phyloP scores from a whole-genome alignment of 1,140 invertebrate species.

The Aphis gossypii region DNA sequence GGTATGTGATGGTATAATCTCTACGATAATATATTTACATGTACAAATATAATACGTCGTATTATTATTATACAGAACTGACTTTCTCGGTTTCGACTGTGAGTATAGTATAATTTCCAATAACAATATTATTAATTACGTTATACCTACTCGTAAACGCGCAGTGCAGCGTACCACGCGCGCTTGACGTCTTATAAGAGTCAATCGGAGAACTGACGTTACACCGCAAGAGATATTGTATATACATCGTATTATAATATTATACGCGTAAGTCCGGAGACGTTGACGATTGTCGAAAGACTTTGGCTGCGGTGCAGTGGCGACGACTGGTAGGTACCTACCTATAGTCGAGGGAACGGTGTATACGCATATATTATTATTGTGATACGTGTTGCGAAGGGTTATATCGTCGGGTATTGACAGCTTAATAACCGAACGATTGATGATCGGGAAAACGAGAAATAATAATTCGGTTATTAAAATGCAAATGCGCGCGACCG shows the following conservation, averaged over 20 bases:
- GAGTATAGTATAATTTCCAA: too few relatives aligned
- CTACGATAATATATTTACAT: too few relatives aligned
- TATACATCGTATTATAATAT: not conserved
- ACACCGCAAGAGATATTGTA: not conserved
- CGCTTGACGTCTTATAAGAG: too few relatives aligned
- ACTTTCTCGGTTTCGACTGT: too few relatives aligned
- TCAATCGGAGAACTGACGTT: not conserved
- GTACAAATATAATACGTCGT: too few relatives aligned
- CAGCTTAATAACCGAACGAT: slow-evolving; percentile 57
- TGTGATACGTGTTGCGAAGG: not conserved
- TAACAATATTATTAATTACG: too few relatives aligned
- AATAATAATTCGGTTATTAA: slow-evolving; percentile 55
- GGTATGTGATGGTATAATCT: too few relatives aligned
- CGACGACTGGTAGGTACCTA: not conserved
- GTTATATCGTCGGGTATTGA: slow-evolving; percentile 22
- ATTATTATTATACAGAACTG: too few relatives aligned
- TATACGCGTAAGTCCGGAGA: not conserved
- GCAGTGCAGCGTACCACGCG: too few relatives aligned
- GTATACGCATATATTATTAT: not conserved
- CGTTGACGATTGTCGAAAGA: not conserved
- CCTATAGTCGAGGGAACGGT: not conserved
- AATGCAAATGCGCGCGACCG: slow-evolving; percentile 32
- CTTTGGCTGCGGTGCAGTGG: not conserved
- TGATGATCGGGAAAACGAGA: slow-evolving; percentile 37
- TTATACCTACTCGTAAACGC: too few relatives aligned